Conservation (phyloP, 2,888 invertebrate species). For the Philopedon plagiatum region DNA sequence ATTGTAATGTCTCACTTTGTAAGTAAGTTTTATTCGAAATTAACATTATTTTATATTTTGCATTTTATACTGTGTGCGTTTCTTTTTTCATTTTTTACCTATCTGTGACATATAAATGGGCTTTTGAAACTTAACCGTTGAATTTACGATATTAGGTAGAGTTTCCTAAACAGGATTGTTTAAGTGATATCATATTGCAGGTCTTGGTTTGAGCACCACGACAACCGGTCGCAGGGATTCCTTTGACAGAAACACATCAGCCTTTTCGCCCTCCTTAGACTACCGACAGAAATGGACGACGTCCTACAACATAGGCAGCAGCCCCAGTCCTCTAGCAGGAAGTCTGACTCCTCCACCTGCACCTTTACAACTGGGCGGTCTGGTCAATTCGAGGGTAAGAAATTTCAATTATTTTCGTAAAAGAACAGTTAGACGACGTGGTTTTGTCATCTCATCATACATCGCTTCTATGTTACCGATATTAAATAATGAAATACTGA, state of each 20-base stretch:
- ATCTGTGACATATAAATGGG: too few species aligned
- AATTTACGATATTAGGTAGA: too few species aligned
- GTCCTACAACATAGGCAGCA: conserved; percentile 71
- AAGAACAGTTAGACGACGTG: too few species aligned
- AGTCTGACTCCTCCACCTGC: conserved; percentile 84
- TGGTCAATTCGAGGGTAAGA: conserved; percentile 75
- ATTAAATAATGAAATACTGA: background rate
- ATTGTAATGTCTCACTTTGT: background rate
- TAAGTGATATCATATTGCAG: conserved; percentile 63
- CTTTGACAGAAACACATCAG: conserved; percentile 83
- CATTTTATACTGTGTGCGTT: too few species aligned
- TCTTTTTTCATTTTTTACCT: too few species aligned
- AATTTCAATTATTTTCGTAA: background rate
- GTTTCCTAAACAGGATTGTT: too few species aligned
- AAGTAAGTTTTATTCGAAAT: background rate
- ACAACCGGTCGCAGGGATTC: conserved; percentile 83
- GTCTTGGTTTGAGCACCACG: conserved; percentile 77
- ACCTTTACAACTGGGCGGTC: conserved; percentile 75
- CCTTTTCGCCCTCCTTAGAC: conserved; percentile 82
- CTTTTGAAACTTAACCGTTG: too few species aligned
- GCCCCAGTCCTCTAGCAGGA: conserved; percentile 70
- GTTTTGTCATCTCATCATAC: background rate
- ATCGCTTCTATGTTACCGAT: too few species aligned
- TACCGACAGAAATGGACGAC: conserved; percentile 76
- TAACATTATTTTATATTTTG: too few species aligned